phyloP scores from a whole-genome alignment of 2,888 invertebrate species.

The Subacronicta megacephala region DNA sequence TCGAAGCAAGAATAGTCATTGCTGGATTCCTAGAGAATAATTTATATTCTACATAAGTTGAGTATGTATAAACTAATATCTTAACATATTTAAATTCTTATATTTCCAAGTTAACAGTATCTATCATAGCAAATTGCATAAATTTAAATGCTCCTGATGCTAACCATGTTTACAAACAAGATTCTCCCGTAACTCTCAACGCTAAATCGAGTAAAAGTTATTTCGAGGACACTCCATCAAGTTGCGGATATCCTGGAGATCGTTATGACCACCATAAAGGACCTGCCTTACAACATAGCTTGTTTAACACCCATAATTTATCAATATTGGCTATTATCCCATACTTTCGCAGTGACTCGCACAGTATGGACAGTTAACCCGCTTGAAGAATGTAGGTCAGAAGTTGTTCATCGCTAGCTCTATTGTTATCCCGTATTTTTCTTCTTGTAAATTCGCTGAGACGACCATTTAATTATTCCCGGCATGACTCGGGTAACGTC shows the following conservation, averaged over 20 bases:
- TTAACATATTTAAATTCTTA: too few relatives aligned
- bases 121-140: slow-evolving; percentile 10
- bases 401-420: slow-evolving; percentile 19
- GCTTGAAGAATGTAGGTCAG: slow-evolving; percentile 61
- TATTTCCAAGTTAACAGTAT: too few relatives aligned
- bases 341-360: slow-evolving; percentile 55
- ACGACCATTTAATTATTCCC: slow-evolving; percentile 47
- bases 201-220: slow-evolving; percentile 51
- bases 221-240: slow-evolving; percentile 64
- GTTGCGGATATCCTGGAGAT: slow-evolving; percentile 61
- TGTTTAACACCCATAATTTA: slow-evolving; percentile 76
- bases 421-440: slow-evolving; percentile 43
- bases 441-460: slow-evolving; percentile 46
- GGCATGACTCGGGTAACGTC: slow-evolving; percentile 44
- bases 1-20: too few relatives aligned
- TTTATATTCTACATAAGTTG: too few relatives aligned
- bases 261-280: slow-evolving; percentile 57
- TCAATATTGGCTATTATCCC: slow-evolving; percentile 75
- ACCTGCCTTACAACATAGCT: slow-evolving; percentile 49
- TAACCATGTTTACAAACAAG: slow-evolving; percentile 30
- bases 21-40: too few relatives aligned
- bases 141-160: slow-evolving; percentile 9
- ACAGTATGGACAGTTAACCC: slow-evolving; percentile 78
- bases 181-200: slow-evolving; percentile 17
- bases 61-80: too few relatives aligned